Percentiles rank a stretch among this genome's conserved stretches.
Conservation (phyloP, 1,140 invertebrate genomes). For the Bombus sibiricus region DNA sequence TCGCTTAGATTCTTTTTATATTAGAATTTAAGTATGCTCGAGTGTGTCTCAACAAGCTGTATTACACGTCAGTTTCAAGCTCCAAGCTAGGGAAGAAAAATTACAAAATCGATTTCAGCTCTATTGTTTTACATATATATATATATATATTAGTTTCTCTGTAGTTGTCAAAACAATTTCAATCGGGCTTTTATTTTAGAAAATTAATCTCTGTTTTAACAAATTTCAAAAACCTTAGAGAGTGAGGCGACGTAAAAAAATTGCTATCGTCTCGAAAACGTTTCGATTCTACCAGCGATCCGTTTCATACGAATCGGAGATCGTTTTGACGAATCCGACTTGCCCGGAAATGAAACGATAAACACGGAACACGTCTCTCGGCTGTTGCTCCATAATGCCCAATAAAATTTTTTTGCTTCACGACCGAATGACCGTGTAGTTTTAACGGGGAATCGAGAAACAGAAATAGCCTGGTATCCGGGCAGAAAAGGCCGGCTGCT, state of each 20-base stretch:
- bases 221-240: no score
- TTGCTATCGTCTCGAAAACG: no score
- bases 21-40: conserved; percentile 24
- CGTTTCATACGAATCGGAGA: no score
- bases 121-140: neutral
- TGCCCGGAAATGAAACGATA: conserved; percentile 6
- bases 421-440: neutral
- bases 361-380: neutral
- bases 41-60: neutral
- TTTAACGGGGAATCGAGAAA: conserved; percentile 12
- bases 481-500: conserved; percentile 4
- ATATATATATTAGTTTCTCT: no score
- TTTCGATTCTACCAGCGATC: no score
- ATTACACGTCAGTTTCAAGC: no score
- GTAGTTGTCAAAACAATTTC: neutral
- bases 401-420: neutral
- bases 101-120: conserved; percentile 7
- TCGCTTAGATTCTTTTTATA: conserved; percentile 30
- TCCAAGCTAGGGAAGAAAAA: no score
- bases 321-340: neutral
- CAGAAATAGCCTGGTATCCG: conserved; percentile 24
- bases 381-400: neutral
- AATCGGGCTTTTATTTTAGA: neutral
- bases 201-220: no score
- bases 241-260: no score